Base-by-base conservation (phyloP, 2,797 vertebrate species). In the Acipenser transmontanus region DNA sequence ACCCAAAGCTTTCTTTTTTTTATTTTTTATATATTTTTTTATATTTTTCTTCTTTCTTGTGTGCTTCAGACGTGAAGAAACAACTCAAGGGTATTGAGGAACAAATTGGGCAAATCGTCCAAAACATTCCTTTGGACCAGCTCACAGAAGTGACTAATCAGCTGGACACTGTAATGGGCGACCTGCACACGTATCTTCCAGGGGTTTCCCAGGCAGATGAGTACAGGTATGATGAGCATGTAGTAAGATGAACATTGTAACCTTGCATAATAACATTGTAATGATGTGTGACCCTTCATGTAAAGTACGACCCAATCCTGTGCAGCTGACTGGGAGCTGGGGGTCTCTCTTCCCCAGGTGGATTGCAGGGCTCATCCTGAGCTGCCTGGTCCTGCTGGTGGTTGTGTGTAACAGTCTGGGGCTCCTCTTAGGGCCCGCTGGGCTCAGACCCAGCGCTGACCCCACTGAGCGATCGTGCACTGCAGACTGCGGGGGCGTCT, bases 371-470 rank as follows among this genome's bases (percentile, higher is more conserved):
- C 0, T 83, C 50, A 11, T 69, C 50, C 65, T 95, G 70, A 89
- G 89, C 85, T 91, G 84, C 50, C 9, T 74, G 13, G 84, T 97
- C 69, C 85, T 95, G 61, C 76, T 93, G 74, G 86, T 95, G 51
- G 88, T 93, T 47, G 59, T 89, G 56, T 93, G 92, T 72, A 92
- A 93, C 3, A 0, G 85, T 13, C 47, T 89, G 7, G 95, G 93
- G 65, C 79, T 97, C 68, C 13, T 87, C 50, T 72, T 93, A 72
- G 94, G 93, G 1, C 82, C 90, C 0, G 5, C 84, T 67, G 93
- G 93, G 65, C 83, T 93, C 66, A 76, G 65, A 20, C 51, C 86
- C 4, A 68, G 56, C 0, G 68, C 7, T 1, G 76, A 88, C 67
- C 91, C 95, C 66, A 86, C 73, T 0, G 62, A 87, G 6, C 91